phyloP scores from a whole-genome alignment of 2,888 invertebrate species.

The Lacanobia oleracea region DNA sequence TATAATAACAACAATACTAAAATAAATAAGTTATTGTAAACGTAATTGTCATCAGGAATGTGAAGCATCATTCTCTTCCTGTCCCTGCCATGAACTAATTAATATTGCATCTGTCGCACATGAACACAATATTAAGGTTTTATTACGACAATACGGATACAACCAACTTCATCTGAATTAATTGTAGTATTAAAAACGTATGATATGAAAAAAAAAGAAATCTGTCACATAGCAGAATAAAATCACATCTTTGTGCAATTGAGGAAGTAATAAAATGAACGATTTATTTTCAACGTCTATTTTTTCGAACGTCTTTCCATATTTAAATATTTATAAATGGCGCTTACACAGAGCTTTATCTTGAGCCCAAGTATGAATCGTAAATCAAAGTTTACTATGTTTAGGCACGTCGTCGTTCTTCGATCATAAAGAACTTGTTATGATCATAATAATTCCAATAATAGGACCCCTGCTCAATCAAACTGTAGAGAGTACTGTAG shows the following conservation, averaged over 20 bases:
- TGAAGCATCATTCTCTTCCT: conserved; percentile 6
- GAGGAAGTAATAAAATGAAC: conserved; percentile 44
- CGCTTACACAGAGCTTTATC: conserved; percentile 25
- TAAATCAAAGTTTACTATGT: conserved; percentile 41
- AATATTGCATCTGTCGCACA: conserved; percentile 19
- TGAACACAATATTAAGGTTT: conserved; percentile 30
- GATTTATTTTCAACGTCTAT: conserved; percentile 30
- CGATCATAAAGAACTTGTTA: conserved; percentile 27
- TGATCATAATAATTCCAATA: conserved; percentile 16
- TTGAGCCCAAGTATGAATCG: conserved; percentile 29
- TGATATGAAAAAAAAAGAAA: background rate
- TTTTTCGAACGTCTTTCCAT: conserved; percentile 14
- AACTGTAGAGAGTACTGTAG: conserved; percentile 22
- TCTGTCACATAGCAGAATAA: conserved; percentile 11
- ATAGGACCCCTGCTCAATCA: conserved; percentile 2
- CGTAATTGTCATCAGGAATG: background rate
- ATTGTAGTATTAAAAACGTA: conserved; percentile 15
- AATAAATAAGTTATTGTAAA: background rate
- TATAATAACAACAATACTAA: background rate
- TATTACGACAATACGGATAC: conserved; percentile 38
- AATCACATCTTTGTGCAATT: conserved; percentile 18
- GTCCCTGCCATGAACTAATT: conserved; percentile 30
- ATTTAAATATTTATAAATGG: conserved; percentile 40
- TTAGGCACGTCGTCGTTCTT: conserved; percentile 12
- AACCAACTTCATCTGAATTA: conserved; percentile 3